These are phyloP conservation scores for Pandion haliaetus DNA, from an alignment of 2,113 vertebrate species.

Conservation along the genomic window DNA sequence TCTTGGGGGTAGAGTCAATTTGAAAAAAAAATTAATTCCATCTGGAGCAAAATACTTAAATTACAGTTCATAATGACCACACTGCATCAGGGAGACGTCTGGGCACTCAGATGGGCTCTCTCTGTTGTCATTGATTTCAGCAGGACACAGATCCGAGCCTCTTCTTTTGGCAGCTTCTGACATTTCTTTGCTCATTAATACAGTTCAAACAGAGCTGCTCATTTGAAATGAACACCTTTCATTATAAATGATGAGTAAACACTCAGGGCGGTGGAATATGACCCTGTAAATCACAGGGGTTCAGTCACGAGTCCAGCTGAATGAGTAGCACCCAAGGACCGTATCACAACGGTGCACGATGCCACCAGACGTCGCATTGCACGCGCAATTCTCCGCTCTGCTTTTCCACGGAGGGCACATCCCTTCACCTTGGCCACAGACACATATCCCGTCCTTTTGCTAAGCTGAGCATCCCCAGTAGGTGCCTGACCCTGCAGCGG, in stretches of 20 bases:
- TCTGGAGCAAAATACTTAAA: background rate
- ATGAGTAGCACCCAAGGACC: background rate
- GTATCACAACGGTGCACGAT: rapidly evolving
- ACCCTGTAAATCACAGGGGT: background rate
- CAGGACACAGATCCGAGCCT: background rate
- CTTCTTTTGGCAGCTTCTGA: background rate
- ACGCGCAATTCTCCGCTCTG: rapidly evolving
- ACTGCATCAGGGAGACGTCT: background rate
- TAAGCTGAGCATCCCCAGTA: background rate
- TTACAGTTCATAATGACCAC: background rate
- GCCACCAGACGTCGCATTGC: rapidly evolving
- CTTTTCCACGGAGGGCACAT: background rate
- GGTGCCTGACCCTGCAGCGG: background rate
- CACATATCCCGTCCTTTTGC: background rate
- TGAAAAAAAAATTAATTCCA: background rate
- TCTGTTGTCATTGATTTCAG: background rate
- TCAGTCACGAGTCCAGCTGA: background rate
- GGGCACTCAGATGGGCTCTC: background rate
- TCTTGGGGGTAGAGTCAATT: background rate
- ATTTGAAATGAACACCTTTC: background rate
- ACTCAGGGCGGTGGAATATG: background rate
- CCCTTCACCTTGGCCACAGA: background rate
- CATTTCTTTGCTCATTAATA: background rate
- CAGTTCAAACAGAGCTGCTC: background rate
- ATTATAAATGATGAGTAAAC: background rate